Evolutionary conservation across 2,888 invertebrate species (phyloP).

Genomic region (Drosophila nr. fundita): DNA sequence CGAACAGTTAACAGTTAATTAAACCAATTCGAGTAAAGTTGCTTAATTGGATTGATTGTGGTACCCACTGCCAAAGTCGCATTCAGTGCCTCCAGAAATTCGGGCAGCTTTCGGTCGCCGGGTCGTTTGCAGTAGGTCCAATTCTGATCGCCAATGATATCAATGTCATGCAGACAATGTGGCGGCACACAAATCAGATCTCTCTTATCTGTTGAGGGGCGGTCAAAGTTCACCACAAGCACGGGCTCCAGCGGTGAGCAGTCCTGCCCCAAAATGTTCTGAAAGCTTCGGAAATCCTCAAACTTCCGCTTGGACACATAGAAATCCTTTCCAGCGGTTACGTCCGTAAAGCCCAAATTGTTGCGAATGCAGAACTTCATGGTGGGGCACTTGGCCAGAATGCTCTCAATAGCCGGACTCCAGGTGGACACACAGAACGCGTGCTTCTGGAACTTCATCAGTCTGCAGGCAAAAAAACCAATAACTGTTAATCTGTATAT

Average conservation of each 20-base stretch:
- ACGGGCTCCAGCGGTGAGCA: slow-evolving; percentile 80
- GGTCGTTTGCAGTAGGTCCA: slow-evolving; percentile 82
- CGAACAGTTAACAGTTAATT: background rate
- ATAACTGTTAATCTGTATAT: background rate
- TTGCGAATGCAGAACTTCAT: slow-evolving; percentile 88
- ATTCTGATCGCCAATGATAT: slow-evolving; percentile 38
- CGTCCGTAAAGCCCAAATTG: slow-evolving; percentile 87
- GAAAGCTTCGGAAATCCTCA: slow-evolving; percentile 74
- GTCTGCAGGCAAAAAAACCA: slow-evolving; percentile 40
- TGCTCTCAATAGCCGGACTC: slow-evolving; percentile 87
- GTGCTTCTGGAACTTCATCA: slow-evolving; percentile 77
- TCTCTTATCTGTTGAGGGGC: slow-evolving; percentile 20
- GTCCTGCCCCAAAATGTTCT: slow-evolving; percentile 69
- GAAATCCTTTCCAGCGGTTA: slow-evolving; percentile 85
- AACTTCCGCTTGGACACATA: slow-evolving; percentile 77
- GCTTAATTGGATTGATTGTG: background rate
- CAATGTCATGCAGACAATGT: slow-evolving; percentile 25
- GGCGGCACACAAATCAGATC: slow-evolving; percentile 63
- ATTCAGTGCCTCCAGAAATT: slow-evolving; percentile 65
- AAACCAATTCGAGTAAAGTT: background rate
- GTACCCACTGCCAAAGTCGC: slow-evolving; percentile 61
- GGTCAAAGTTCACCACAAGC: slow-evolving; percentile 80
- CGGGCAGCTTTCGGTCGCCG: slow-evolving; percentile 65
- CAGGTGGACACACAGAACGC: slow-evolving; percentile 86
- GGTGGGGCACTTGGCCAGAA: slow-evolving; percentile 87